Evolutionary conservation across 1,140 invertebrate species (phyloP).

Genomic region (Centruroides sculpturatus): DNA sequence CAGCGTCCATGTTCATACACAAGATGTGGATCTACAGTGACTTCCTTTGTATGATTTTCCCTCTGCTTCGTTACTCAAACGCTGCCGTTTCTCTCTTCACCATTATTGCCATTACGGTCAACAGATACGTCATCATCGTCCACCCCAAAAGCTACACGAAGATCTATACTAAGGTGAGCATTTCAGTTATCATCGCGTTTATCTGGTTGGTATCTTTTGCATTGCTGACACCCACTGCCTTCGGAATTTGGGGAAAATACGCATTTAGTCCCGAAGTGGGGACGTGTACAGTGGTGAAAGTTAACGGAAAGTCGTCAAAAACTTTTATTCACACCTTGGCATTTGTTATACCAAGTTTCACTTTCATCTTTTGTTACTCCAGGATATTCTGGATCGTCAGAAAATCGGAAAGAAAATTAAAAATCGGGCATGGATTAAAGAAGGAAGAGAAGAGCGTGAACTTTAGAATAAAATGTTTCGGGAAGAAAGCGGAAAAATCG

Average conservation of each 20-base stretch:
- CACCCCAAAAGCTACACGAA: constrained; percentile 52
- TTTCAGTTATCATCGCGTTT: constrained; percentile 56
- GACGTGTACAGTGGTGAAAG: constrained; percentile 56
- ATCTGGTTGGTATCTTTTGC: constrained; percentile 63
- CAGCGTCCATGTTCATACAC: constrained; percentile 52
- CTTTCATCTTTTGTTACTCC: constrained; percentile 64
- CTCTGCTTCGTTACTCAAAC: constrained; percentile 68
- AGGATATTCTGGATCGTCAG: constrained; percentile 55
- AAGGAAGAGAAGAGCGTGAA: too few species aligned
- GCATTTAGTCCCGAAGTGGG: constrained; percentile 54
- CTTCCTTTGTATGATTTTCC: constrained; percentile 55
- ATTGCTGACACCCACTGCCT: constrained; percentile 56
- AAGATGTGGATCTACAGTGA: constrained; percentile 54
- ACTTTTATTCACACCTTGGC: constrained; percentile 64
- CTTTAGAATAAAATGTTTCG: too few species aligned
- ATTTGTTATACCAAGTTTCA: constrained; percentile 59
- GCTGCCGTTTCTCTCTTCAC: constrained; percentile 72
- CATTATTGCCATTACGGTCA: constrained; percentile 73
- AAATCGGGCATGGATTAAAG: too few species aligned
- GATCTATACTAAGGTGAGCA: constrained; percentile 49
- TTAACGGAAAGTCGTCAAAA: constrained; percentile 54
- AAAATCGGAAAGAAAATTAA: not conserved
- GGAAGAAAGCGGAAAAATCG: too few species aligned
- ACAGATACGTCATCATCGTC: constrained; percentile 67
- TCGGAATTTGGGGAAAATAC: constrained; percentile 62